Evolutionary conservation across 1,140 invertebrate species (phyloP).

Genomic region (Zaprionus tsacasi): DNA sequence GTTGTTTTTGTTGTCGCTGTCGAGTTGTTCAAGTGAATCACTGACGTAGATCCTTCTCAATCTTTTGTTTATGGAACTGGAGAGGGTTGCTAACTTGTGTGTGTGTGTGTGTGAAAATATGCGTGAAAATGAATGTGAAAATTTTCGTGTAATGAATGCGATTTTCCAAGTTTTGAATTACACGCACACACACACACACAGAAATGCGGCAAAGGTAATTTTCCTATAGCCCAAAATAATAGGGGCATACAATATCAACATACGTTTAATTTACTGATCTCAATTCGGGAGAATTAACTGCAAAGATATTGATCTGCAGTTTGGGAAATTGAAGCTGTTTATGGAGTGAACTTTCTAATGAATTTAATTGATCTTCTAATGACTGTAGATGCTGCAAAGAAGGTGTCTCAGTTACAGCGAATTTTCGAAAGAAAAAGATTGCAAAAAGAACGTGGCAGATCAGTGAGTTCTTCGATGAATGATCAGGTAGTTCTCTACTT

Average conservation of each 20-base stretch:
- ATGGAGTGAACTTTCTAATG: not conserved
- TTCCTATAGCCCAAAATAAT: conserved; percentile 6
- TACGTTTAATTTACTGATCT: conserved; percentile 17
- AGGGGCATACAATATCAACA: conserved; percentile 9
- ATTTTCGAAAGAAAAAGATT: too few species aligned
- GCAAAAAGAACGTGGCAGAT: too few species aligned
- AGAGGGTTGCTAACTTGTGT: conserved; percentile 2
- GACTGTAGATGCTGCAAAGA: too few species aligned
- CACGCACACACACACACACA: too few species aligned
- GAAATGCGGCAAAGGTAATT: conserved; percentile 45
- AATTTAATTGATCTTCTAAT: too few species aligned
- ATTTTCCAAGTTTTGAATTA: conserved; percentile 66
- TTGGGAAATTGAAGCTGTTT: not conserved
- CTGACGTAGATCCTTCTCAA: conserved; percentile 46
- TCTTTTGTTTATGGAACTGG: conserved; percentile 12
- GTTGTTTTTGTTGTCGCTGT: conserved; percentile 34
- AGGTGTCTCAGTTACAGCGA: too few species aligned
- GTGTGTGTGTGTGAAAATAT: conserved; percentile 59
- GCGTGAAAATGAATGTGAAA: conserved; percentile 51
- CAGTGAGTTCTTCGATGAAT: too few species aligned
- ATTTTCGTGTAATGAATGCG: conserved; percentile 49
- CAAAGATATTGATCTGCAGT: not conserved
- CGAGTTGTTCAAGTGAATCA: conserved; percentile 63
- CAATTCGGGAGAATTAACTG: not conserved
- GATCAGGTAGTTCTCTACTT: too few species aligned